Evolutionary conservation across 53 echinoderm and acorn worm species (phyloP).

Genomic region (Stichopus horrens): DNA sequence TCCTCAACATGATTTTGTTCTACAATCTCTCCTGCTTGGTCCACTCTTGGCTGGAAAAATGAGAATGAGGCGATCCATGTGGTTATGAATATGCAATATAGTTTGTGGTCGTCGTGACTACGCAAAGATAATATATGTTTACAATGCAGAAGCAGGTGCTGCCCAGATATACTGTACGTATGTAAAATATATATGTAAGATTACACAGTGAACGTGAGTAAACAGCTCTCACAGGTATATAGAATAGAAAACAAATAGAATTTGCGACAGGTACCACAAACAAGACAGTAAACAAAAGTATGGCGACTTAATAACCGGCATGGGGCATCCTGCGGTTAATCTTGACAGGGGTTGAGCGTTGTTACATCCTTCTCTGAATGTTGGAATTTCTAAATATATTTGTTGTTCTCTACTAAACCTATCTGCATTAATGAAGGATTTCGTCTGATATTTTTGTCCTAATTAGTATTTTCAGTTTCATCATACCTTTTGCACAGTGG

Average conservation of each 20-base stretch:
- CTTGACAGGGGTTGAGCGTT: too few species aligned
- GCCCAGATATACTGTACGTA: background rate
- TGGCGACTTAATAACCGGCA: too few species aligned
- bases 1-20: constrained; percentile 47
- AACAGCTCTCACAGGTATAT: background rate
- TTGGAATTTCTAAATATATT: too few species aligned
- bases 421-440: too few species aligned
- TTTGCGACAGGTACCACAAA: too few species aligned
- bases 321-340: too few species aligned
- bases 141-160: constrained; percentile 45
- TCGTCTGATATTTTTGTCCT: too few species aligned
- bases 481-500: too few species aligned
- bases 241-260: background rate
- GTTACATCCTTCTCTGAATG: too few species aligned
- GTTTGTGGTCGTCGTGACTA: constrained; percentile 8
- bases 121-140: constrained; percentile 27
- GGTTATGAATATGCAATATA: constrained; percentile 52
- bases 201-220: background rate
- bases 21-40: constrained; percentile 21
- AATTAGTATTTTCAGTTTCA: too few species aligned
- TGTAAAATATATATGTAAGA: background rate
- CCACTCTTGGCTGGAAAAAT: constrained; percentile 39
- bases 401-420: too few species aligned
- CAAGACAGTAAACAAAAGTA: too few species aligned
- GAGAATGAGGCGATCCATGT: constrained; percentile 39